Base-by-base conservation (phyloP, 2,888 invertebrate genomes). In the Notodonta ziczac region DNA sequence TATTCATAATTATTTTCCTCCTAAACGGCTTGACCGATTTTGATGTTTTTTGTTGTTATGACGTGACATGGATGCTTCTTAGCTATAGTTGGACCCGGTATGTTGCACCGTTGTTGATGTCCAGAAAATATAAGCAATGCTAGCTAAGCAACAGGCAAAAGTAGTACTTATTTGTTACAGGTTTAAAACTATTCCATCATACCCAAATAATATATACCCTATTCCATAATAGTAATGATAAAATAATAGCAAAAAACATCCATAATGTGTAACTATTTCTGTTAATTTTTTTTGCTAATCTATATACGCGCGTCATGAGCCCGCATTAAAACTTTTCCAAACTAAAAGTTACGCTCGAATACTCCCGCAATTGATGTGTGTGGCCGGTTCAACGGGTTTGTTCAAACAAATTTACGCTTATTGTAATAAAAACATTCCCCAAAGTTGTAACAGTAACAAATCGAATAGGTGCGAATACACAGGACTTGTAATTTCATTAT, bases 261-360 rank as follows among this genome's bases (percentile, higher is more conserved):
- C n/a, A 46, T n/a, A 46, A 46, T 46, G 7, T 13, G 46, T 46
- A n/a, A 46, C 13, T n/a, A 46, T 46, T 46, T n/a, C n/a, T 56
- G 44, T 39, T 10, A 24, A 24, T 42, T 69, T 56, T 40, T 9
- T 40, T 42, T 56, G 7, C 40, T 56, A 56, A 44, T 56, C 42
- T 56, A 13, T 24, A 44, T 8, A 7, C 16, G 13, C 44, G 24
- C 16, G 12, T 44, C 53, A 56, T 35, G 50, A 65, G 59, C 78
- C 78, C 79, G 79, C 76, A 79, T 79, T 68, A 69, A 71, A 78
- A 76, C 67, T 74, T 77, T 56, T 53, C 10, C 24, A 16, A 71
- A 67, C 68, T 64, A 63, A 68, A 74, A 72, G 50, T 71, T 70
- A 32, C 52, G 67, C 57, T 61, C 65, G 57, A 69, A 61, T 74